Base-by-base conservation (phyloP, 1,140 invertebrate species). In the Drosophila sturtevanti region DNA sequence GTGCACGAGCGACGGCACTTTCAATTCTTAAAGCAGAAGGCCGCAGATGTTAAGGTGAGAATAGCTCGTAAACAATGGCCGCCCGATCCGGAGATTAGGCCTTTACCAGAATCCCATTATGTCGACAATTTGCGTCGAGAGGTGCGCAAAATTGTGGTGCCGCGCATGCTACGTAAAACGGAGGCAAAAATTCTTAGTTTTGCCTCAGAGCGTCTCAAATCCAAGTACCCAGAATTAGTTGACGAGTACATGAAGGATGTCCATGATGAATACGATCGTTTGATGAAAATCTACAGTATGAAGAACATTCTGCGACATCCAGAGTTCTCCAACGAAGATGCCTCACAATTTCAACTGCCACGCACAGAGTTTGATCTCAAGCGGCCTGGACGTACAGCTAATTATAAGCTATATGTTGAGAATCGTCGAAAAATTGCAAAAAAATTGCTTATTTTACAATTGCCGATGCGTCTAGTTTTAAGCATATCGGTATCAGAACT, bases 381-480 rank as follows among this genome's bases (percentile, higher is more conserved):
- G n/a, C 37, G 68, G 0, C 78, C 89, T 0, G 95, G 95, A 5
- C 91, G 93, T 66, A 95, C 95, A 0, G 70, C 92, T n/a, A 92
- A 93, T 74, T 94, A 94, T 70, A 68, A 92, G 0, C 93, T 92
- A 64, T 96, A 93, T 92, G 55, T 95, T 9, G 92, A 91, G 66
- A 94, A 93, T 90, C 93, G 93, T 22, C 93, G 93, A 10, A 92
- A 92, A 67, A 77, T 96, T 0, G 86, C 92, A 68, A 92, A 92
- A 38, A 93, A 91, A 65, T 93, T 93, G 55, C 92, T 95, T 12
- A 91, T 95, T 10, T 86, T 95, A n/a, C 94, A 95, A 79, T 93
- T 93, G 14, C 93, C 95, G 52, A 93, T 96, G 67, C 92, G 93
- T 55, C 92, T 93, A 31, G 93, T 96, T 3, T 79, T 95, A 1